phyloP scores from a whole-genome alignment of 2,113 vertebrate species.

The Stercorarius parasiticus region DNA sequence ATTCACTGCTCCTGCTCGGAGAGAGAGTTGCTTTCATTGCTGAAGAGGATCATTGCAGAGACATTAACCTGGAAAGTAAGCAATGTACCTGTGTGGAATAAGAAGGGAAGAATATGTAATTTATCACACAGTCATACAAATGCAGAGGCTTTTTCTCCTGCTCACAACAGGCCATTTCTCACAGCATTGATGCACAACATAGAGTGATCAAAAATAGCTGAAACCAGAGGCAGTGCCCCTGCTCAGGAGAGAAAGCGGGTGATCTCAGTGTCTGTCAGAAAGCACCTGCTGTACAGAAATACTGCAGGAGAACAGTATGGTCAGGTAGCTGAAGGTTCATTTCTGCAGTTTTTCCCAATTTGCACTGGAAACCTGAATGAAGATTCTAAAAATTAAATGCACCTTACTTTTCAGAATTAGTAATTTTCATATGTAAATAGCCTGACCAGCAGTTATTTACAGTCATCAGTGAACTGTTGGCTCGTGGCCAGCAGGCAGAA shows the following conservation, averaged over 20 bases:
- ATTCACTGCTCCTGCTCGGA: neutral
- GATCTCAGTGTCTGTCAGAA: neutral
- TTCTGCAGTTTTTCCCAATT: neutral
- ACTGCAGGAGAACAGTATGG: neutral
- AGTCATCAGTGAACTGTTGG: neutral
- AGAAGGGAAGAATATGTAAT: neutral
- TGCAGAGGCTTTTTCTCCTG: neutral
- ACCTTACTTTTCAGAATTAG: neutral
- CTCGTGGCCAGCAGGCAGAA: neutral
- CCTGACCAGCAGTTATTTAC: neutral
- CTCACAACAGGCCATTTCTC: neutral
- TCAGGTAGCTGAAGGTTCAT: neutral
- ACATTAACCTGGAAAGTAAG: neutral
- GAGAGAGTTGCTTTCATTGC: neutral
- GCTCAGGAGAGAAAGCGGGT: neutral
- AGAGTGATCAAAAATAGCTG: neutral
- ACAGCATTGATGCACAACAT: neutral
- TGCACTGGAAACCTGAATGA: neutral
- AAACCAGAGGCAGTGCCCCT: neutral
- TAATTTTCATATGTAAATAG: neutral
- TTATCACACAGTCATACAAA: neutral
- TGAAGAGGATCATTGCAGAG: neutral
- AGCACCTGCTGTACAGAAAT: neutral
- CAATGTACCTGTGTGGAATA: accelerated
- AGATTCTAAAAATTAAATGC: neutral